A percentile compares a stretch with the other conserved stretches of the same genome.
These are phyloP conservation scores for Temnothorax nylanderi DNA, from an alignment of 1,140 invertebrate genomes.

Conservation along the genomic window DNA sequence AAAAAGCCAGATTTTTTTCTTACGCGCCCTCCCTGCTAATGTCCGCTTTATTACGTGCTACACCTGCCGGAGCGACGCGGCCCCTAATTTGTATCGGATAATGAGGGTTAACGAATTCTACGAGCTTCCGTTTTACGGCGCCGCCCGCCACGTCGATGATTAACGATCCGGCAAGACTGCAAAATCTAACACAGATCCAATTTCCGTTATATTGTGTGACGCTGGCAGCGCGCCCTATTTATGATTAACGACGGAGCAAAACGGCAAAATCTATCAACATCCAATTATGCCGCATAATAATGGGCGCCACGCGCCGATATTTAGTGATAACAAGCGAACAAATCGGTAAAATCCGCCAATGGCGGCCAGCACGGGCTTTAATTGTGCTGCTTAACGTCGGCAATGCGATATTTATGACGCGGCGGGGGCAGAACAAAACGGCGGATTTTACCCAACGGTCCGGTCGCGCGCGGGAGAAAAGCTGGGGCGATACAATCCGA, in stretches of 20 bases:
- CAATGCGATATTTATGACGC: constrained; percentile 42
- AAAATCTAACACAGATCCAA: constrained; percentile 59
- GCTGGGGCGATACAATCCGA: constrained; percentile 13
- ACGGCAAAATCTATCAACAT: constrained; percentile 48
- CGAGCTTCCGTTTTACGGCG: constrained; percentile 31
- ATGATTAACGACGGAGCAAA: constrained; percentile 47
- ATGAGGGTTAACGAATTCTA: constrained; percentile 65
- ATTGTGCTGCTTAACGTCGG: constrained; percentile 49
- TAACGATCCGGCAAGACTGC: constrained; percentile 56
- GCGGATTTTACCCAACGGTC: neutral
- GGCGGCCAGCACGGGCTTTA: constrained; percentile 9
- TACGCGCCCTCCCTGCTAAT: neutral
- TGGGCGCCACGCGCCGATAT: constrained; percentile 35
- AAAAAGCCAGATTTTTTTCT: constrained; percentile 65
- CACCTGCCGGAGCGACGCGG: neutral
- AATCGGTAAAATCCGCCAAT: constrained; percentile 34
- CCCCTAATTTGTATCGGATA: constrained; percentile 34
- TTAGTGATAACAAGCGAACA: constrained; percentile 51
- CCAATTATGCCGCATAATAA: constrained; percentile 58
- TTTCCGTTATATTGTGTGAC: constrained; percentile 57
- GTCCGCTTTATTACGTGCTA: constrained; percentile 10
- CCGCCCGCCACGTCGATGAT: constrained; percentile 47
- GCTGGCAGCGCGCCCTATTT: constrained; percentile 42
- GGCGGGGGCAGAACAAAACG: constrained; percentile 6
- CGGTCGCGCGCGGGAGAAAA: neutral